Percentiles rank a stretch among this genome's conserved stretches.
phyloP scores from a whole-genome alignment of 2,888 invertebrate species.

The Uropetala carovei region DNA sequence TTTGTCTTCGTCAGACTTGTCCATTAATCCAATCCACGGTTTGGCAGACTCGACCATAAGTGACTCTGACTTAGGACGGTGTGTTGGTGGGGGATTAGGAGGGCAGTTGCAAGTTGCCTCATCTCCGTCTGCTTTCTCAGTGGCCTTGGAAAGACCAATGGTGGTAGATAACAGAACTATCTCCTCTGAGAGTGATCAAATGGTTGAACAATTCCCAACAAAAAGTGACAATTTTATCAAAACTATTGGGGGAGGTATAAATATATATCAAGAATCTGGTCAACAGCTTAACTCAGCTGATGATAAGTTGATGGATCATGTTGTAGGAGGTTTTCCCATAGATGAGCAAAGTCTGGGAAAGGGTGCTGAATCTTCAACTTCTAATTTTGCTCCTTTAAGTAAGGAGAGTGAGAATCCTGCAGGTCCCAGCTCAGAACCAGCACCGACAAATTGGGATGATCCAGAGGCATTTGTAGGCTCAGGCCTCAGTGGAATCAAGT shows the following conservation, averaged over 20 bases:
- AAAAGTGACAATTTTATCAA: conserved; percentile 50
- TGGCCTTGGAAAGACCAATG: conserved; percentile 38
- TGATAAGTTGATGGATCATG: conserved; percentile 40
- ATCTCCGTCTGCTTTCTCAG: background rate
- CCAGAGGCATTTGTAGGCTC: conserved; percentile 67
- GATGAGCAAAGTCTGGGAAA: conserved; percentile 29
- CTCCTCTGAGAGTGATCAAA: conserved; percentile 41
- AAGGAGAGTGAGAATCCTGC: conserved; percentile 22
- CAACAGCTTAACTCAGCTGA: conserved; percentile 1
- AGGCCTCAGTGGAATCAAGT: conserved; percentile 54
- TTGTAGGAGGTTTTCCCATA: background rate
- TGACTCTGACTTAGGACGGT: conserved; percentile 74
- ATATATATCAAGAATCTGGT: conserved; percentile 7
- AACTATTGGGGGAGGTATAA: background rate
- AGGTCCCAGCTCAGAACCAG: background rate
- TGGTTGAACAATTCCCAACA: conserved; percentile 22
- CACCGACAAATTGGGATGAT: conserved; percentile 66
- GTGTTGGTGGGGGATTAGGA: background rate
- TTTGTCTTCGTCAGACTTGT: conserved; percentile 22
- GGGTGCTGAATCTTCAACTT: background rate
- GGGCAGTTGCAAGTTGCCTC: conserved; percentile 8
- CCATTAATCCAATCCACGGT: conserved; percentile 70
- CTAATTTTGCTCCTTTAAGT: conserved; percentile 8
- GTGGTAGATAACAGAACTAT: conserved; percentile 42
- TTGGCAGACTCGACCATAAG: conserved; percentile 78